Evolutionary conservation across 2,113 vertebrate genomes (phyloP).

Genomic region (Brachionichthys hirsutus): DNA sequence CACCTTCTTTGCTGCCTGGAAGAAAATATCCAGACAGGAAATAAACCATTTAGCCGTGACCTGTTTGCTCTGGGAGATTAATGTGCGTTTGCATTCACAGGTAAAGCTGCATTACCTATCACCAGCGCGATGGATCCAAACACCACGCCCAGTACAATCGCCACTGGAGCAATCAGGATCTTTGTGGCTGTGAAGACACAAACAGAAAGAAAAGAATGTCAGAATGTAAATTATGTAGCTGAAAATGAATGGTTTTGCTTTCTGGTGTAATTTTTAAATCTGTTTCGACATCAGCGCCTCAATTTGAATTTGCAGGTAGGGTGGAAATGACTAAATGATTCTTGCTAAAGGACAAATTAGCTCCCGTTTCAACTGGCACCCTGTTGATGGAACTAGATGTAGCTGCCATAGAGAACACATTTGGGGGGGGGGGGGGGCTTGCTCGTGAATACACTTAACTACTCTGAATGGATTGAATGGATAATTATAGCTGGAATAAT

Average conservation of each 20-base stretch:
- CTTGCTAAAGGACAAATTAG: slow-evolving; percentile 42
- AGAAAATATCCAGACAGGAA: slow-evolving; percentile 8
- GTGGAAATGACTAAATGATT: slow-evolving; percentile 19
- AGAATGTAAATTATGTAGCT: neutral
- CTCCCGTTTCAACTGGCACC: slow-evolving; percentile 18
- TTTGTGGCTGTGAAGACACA: slow-evolving; percentile 85
- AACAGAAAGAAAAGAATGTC: slow-evolving; percentile 1
- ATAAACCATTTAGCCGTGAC: slow-evolving; percentile 15
- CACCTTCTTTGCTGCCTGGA: neutral
- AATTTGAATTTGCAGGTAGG: neutral
- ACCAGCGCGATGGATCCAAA: slow-evolving; percentile 91
- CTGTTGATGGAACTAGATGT: slow-evolving; percentile 31
- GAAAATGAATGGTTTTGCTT: slow-evolving; percentile 2
- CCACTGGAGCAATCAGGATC: slow-evolving; percentile 88
- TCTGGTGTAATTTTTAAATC: neutral
- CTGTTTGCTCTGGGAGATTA: neutral
- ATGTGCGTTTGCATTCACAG: slow-evolving; percentile 14
- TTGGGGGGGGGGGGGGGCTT: slow-evolving; percentile 15
- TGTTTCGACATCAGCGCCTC: neutral
- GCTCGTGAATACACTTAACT: neutral
- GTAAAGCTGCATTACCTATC: slow-evolving; percentile 82
- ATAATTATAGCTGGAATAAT: slow-evolving; percentile 20
- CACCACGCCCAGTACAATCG: slow-evolving; percentile 90
- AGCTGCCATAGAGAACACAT: slow-evolving; percentile 22
- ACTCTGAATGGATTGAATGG: neutral